Percentiles rank a stretch among this genome's conserved stretches.
phyloP scores from a whole-genome alignment of 2,888 invertebrate genomes.

The Ypsolopha sequella region DNA sequence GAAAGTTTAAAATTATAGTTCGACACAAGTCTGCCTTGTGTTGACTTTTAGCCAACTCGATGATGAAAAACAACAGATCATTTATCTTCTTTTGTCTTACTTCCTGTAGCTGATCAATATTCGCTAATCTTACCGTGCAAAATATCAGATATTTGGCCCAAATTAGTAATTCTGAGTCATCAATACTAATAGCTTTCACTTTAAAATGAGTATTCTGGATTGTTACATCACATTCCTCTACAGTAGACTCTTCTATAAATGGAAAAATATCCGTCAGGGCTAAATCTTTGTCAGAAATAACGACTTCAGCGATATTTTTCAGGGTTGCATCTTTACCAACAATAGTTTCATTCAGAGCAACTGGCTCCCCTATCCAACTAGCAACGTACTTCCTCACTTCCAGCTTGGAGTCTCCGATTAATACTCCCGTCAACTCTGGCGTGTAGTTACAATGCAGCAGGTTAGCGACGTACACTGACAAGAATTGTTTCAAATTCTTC shows the following conservation, averaged over 20 bases:
- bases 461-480: constrained; percentile 59
- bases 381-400: constrained; percentile 60
- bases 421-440: constrained; percentile 55
- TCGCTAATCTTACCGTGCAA: constrained; percentile 40
- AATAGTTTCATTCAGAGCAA: constrained; percentile 34
- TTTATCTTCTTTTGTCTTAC: constrained; percentile 31
- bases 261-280: constrained; percentile 36
- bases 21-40: constrained; percentile 39
- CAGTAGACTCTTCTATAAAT: constrained; percentile 24
- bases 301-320: constrained; percentile 44
- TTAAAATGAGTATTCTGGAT: constrained; percentile 28
- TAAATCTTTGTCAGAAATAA: constrained; percentile 41
- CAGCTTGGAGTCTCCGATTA: constrained; percentile 58
- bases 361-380: constrained; percentile 53
- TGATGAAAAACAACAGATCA: constrained; percentile 36
- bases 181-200: constrained; percentile 25
- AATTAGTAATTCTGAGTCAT: constrained; percentile 44
- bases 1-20: constrained; percentile 33
- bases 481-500: constrained; percentile 43
- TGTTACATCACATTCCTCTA: constrained; percentile 26
- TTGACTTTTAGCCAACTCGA: constrained; percentile 33
- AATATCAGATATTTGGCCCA: constrained; percentile 57
- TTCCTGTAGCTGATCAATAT: constrained; percentile 31
- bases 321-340: constrained; percentile 33
- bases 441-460: constrained; percentile 73